phyloP scores from a whole-genome alignment of 2,797 vertebrate genomes.

The Anguilla obscura region DNA sequence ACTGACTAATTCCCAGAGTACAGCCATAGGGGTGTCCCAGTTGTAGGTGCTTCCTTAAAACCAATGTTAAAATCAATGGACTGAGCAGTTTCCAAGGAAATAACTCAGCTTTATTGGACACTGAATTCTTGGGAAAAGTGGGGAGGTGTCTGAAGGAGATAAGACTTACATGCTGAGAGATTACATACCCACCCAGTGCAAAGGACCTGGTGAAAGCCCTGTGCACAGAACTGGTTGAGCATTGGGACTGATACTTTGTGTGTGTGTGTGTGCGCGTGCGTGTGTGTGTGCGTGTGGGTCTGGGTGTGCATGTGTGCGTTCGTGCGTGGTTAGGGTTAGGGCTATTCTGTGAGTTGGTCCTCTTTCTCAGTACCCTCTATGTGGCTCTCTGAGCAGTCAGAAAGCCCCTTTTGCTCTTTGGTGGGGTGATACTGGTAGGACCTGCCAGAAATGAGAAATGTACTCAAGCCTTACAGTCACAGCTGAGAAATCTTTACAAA shows the following conservation, averaged over 20 bases:
- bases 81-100: neutral
- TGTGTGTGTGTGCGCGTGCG: neutral
- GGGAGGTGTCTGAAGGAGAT: neutral
- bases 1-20: neutral
- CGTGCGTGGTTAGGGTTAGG: neutral
- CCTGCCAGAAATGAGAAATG: neutral
- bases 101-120: neutral
- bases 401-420: neutral
- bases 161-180: neutral
- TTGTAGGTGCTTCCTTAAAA: neutral
- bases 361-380: neutral
- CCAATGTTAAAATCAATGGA: slow-evolving; percentile 1
- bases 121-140: neutral
- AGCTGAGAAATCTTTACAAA: neutral
- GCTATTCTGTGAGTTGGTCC: neutral
- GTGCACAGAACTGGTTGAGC: neutral
- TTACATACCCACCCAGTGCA: neutral
- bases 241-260: neutral
- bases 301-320: no score
- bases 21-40: neutral
- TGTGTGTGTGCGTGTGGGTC: no score
- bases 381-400: neutral
- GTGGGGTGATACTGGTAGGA: neutral
- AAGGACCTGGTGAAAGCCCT: neutral
- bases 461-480: neutral